Conservation (phyloP, 2,113 vertebrate species). For the Caranx melampygus region DNA sequence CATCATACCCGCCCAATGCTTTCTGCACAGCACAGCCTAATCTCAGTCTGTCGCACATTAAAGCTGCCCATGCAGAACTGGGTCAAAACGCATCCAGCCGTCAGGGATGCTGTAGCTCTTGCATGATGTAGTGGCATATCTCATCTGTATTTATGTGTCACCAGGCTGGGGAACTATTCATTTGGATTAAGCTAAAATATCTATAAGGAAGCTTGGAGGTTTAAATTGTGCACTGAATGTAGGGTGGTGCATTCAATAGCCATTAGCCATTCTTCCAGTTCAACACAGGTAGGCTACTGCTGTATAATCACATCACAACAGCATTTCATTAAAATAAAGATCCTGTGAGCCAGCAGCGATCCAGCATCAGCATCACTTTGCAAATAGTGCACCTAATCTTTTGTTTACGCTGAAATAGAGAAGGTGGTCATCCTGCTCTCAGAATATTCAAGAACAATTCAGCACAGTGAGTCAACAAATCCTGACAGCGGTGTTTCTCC, state of each 20-base stretch:
- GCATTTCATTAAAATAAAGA: neutral
- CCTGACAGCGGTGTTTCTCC: neutral
- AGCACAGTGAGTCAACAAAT: slow-evolving; percentile 44
- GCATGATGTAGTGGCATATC: neutral
- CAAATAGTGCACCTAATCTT: neutral
- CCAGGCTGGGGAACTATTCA: accelerated
- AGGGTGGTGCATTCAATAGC: neutral
- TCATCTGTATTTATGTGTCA: neutral
- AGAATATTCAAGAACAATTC: slow-evolving; percentile 32
- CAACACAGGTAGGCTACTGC: neutral
- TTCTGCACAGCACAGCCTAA: slow-evolving; percentile 32
- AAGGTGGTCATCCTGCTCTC: neutral
- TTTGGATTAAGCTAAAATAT: neutral
- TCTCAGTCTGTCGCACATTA: slow-evolving; percentile 60
- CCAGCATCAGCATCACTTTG: slow-evolving; percentile 1
- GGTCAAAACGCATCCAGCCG: slow-evolving; percentile 62
- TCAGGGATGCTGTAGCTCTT: slow-evolving; percentile 50
- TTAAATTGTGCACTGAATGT: neutral
- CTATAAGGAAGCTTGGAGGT: neutral
- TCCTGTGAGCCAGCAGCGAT: neutral
- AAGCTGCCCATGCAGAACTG: slow-evolving; percentile 61
- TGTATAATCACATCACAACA: slow-evolving; percentile 21
- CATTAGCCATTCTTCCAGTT: neutral
- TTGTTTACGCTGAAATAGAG: neutral
- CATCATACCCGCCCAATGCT: neutral